Percentiles rank a stretch among this genome's conserved stretches.
Evolutionary conservation across 2,113 vertebrate genomes (phyloP).

Genomic region (Ictidomys tridecemlineatus): DNA sequence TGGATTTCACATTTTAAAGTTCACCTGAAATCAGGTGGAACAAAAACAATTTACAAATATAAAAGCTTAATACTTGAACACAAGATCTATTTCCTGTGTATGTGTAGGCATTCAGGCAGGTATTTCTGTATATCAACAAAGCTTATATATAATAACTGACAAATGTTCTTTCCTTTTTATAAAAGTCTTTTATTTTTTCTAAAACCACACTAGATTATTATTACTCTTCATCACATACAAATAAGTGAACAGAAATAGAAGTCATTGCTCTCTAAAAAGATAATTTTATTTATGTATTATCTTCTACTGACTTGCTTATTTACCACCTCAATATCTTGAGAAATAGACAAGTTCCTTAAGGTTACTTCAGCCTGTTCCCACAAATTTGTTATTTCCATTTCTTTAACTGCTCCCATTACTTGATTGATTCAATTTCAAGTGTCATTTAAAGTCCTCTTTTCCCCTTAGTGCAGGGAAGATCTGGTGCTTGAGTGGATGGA

Average conservation of each 20-base stretch:
- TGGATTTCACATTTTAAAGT: slow-evolving; percentile 83
- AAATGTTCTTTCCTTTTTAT: background rate
- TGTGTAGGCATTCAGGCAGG: background rate
- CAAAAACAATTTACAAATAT: slow-evolving; percentile 81
- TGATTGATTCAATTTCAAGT: background rate
- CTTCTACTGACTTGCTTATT: background rate
- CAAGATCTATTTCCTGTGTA: slow-evolving; percentile 47
- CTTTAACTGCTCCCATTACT: too few species aligned
- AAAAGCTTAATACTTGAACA: slow-evolving; percentile 76
- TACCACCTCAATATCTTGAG: too few species aligned
- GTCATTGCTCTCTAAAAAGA: background rate
- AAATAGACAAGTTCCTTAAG: background rate
- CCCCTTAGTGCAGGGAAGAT: background rate
- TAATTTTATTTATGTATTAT: background rate
- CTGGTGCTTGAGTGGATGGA: background rate
- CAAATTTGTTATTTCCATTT: too few species aligned
- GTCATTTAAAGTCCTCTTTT: background rate
- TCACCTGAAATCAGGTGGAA: slow-evolving; percentile 81
- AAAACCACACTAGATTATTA: background rate
- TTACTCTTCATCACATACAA: background rate
- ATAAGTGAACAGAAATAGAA: background rate
- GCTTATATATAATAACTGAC: background rate
- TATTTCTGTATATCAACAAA: background rate
- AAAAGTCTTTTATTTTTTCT: slow-evolving; percentile 16
- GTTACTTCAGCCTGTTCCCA: background rate